Evolutionary conservation across 1,140 invertebrate genomes (phyloP), one percentile per base, ranked within the genome.

Genomic region (Bombus waltoni): DNA sequence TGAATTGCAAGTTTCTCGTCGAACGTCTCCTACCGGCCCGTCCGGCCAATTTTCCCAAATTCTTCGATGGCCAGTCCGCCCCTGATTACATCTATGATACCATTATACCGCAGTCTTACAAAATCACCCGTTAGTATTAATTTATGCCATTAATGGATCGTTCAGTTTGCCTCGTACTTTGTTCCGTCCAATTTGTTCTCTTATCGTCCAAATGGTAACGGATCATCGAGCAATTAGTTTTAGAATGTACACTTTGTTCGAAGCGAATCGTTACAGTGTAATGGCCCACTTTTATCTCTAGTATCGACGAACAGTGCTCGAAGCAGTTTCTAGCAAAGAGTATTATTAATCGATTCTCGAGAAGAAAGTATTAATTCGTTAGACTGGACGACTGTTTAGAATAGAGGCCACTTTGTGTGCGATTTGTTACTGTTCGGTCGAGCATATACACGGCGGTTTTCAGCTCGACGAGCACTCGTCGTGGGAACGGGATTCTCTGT

Each of bases 401-500:
- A 92, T 89, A 92, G 84, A 74, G 87, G 74, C 87, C 53, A 88
- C 89, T 91, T 87, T 91, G 89, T 89, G 83, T 57, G 82, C 85
- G 87, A 89, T 90, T 91, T 86, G 91, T 92, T 89, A 57, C 68
- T 70, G 53, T 44, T 71, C 68, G 53, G n/a, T 32, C 18, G 44
- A 44, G 68, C 70, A 76, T 77, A 76, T 53, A 70, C 86, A 66
- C 76, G 80, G 72, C 68, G 80, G 87, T 82, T 77, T 66, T 32
- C 53, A 91, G 86, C 88, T 92, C 88, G 89, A 92, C 82, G 88
- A 90, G 89, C 81, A 83, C 85, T 83, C 90, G 87, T 85, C 91
- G 92, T 93, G 93, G 92, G 92, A 93, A 93, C 89, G 76, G 79
- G 81, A 89, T 89, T 90, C 84, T 84, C 88, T 88, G 87, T 83